Evolutionary conservation across 2,888 invertebrate species (phyloP).

Genomic region (Incurvaria masculella): DNA sequence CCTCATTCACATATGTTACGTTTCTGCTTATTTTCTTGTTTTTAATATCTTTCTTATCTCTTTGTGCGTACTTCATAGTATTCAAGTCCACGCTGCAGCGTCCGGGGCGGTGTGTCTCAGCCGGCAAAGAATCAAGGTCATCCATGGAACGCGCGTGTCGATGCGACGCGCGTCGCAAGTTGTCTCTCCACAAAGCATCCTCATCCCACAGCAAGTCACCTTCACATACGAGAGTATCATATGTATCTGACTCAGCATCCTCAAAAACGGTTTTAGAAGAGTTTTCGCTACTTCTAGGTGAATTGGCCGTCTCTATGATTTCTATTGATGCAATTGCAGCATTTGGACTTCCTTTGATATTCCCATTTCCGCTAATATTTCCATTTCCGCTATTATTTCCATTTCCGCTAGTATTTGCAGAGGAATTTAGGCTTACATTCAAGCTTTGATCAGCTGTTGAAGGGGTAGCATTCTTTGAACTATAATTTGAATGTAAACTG

Average conservation of each 20-base stretch:
- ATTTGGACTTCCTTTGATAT: too few relatives aligned
- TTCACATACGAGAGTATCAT: conserved; percentile 48
- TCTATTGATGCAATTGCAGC: background rate
- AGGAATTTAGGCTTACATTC: background rate
- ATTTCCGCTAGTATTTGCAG: background rate
- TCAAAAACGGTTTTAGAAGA: conserved; percentile 43
- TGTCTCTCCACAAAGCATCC: conserved; percentile 78
- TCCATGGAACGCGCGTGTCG: conserved; percentile 81
- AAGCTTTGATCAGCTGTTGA: background rate
- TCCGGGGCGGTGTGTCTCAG: conserved; percentile 22
- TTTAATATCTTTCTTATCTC: conserved; percentile 32
- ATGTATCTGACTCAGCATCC: conserved; percentile 40
- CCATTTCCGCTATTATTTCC: background rate
- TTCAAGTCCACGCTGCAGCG: conserved; percentile 26
- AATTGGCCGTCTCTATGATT: conserved; percentile 31
- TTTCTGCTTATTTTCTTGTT: conserved; percentile 60
- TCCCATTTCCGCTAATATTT: too few relatives aligned
- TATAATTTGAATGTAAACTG: conserved; percentile 43
- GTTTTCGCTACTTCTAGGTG: conserved; percentile 47
- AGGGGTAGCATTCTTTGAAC: conserved; percentile 36
- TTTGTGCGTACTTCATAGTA: conserved; percentile 43
- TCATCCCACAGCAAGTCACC: conserved; percentile 82
- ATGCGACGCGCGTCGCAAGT: conserved; percentile 72
- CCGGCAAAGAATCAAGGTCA: conserved; percentile 61
- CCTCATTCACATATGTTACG: conserved; percentile 77